Conservation (phyloP, 2,797 vertebrate genomes). For the Typhlichthys subterraneus region DNA sequence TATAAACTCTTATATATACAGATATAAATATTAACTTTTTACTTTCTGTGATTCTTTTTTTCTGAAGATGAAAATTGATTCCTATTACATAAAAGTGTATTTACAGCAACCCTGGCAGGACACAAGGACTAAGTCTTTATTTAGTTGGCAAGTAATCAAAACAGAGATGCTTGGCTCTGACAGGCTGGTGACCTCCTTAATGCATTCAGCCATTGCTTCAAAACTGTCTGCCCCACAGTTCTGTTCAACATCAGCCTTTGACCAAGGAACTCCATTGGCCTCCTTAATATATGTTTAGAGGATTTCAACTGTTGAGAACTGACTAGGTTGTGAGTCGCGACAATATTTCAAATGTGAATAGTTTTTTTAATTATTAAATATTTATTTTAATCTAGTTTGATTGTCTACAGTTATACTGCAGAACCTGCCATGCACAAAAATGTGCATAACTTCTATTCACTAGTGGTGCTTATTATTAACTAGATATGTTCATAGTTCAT, state of each 20-base stretch:
- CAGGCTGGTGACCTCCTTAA: constrained; percentile 57
- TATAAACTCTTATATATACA: too few species aligned
- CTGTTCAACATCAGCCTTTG: constrained; percentile 28
- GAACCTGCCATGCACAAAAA: too few species aligned
- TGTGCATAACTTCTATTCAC: too few species aligned
- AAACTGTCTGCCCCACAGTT: constrained; percentile 35
- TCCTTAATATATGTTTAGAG: neutral
- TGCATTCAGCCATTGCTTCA: constrained; percentile 40
- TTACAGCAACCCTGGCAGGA: constrained; percentile 69
- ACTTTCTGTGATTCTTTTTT: constrained; percentile 44
- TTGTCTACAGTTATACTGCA: too few species aligned
- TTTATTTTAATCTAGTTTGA: too few species aligned
- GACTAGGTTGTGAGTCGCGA: too few species aligned
- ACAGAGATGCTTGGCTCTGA: constrained; percentile 54
- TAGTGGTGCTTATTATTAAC: too few species aligned
- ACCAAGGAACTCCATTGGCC: neutral
- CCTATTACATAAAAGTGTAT: constrained; percentile 70
- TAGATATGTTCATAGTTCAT: too few species aligned
- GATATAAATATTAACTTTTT: neutral
- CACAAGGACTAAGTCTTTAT: constrained; percentile 60
- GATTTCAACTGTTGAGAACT: too few species aligned
- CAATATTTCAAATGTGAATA: too few species aligned
- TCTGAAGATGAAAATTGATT: constrained; percentile 60
- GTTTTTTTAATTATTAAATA: too few species aligned
- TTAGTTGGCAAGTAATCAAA: constrained; percentile 69